Base-by-base conservation (phyloP, 1,140 invertebrate genomes). In the Lordiphosa clarofinis region DNA sequence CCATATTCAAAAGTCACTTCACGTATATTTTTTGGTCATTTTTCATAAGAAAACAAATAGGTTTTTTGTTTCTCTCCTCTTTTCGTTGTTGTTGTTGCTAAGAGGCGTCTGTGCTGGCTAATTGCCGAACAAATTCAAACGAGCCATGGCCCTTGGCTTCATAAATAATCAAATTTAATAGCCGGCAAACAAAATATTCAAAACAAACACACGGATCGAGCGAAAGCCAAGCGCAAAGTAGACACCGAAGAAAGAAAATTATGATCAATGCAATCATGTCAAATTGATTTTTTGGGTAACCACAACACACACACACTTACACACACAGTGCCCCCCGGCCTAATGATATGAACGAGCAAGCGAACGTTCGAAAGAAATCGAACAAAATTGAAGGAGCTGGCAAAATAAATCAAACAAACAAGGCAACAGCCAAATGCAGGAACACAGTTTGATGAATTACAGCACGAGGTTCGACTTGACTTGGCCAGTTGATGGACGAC, bases 241-340 rank as follows among this genome's bases (percentile, higher is more conserved):
- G 42, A 44, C 15, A n/a, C 19, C 39, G 52, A 8, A 11, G 40
- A 24, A 54, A 54, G 9, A 56, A 56, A 56, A 56, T 56, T 56
- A 56, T 56, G 53, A 56, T 56, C 53, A 56, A 56, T 56, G 53
- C 53, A 56, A 56, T 56, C 53, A 56, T 36, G 53, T 56, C 42
- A 56, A 56, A 56, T 56, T 56, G 53, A 56, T 56, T 56, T 56
- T 44, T 44, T 44, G 21, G 43, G 43, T 44, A 44, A 44, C 43
- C 43, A 44, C 43, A 44, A 44, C 43, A 44, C 13, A 19, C 19
- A 19, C 3, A 19, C 38, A 13, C 6, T n/a, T n/a, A 13, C 39
- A 37, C 38, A 24, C 33, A 15, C 5, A 1, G 36, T 39, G 53
- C 40, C 39, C 52, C 15, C 33, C 15, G 36, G 48, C 36, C 43